Base-by-base conservation (phyloP, 2,797 vertebrate genomes). In the Anguilla pacifica region DNA sequence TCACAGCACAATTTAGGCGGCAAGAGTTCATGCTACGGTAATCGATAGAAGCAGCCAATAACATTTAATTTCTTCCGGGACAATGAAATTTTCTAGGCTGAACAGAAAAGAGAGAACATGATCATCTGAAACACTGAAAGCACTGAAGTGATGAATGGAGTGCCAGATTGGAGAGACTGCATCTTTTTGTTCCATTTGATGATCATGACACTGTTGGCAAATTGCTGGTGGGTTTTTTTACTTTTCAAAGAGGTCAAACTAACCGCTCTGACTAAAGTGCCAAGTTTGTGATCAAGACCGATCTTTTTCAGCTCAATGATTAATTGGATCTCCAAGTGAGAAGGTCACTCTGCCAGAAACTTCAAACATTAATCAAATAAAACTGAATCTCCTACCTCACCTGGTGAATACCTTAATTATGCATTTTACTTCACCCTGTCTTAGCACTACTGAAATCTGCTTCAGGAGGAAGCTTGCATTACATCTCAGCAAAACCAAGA, bases 191-290 rank as follows among this genome's bases (percentile, higher is more conserved):
- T 89, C 98, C 98, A 43, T 99, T 99, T 85, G 98, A 99, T 91
- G 98, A 99, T 95, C 98, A 99, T 86, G 98, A 99, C 92, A 98
- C 98, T 86, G 99, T 99, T 90, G 98, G 99, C 94, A 99, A 97
- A 99, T 99, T 91, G 98, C 99, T 94, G 98, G 99, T 99, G 96
- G 86, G 98, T 95, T 28, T 87, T 87, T 49, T 83, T 77, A 49
- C 55, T 0, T 61, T 61, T 19, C 59, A 19, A 19, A 97, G 96
- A 96, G 97, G 97, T 98, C 97, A 99, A 97, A 98, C 97, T 98
- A 97, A 98, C 97, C 94, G 93, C 95, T 97, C 96, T 98, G 96
- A 97, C 53, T 15, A 55, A 11, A 11, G 53, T 11, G 53, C 53
- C 53, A 55, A 15, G 53, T 55, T 55, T 55, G 53, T 55, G 53